Percentiles rank a stretch among this genome's conserved stretches.
phyloP scores from a whole-genome alignment of 2,113 vertebrate species.

The Megaceryle torquata region DNA sequence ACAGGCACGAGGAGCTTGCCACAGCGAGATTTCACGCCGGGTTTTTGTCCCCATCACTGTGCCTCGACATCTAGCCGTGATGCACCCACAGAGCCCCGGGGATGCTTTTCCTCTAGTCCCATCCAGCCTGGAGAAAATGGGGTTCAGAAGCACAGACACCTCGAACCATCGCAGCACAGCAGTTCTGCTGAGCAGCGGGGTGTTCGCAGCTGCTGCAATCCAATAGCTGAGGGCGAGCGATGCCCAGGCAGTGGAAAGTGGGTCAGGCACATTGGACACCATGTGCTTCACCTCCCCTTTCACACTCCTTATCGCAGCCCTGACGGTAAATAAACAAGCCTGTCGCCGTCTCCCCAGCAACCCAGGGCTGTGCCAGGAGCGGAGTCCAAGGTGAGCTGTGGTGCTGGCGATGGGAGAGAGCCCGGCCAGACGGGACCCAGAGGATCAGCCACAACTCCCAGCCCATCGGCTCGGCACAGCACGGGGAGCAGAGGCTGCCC shows the following conservation, averaged over 20 bases:
- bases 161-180: accelerated
- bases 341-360: conserved; percentile 54
- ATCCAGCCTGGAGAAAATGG: accelerated
- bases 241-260: conserved; percentile 14
- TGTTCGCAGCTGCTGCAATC: not conserved
- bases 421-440: not conserved
- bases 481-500: accelerated
- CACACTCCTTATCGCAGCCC: conserved; percentile 40
- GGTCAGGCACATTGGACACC: conserved; percentile 62
- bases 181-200: not conserved
- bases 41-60: accelerated
- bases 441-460: not conserved
- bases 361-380: not conserved
- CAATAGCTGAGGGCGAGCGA: not conserved
- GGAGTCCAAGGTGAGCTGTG: conserved; percentile 24
- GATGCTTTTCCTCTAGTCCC: not conserved
- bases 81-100: accelerated
- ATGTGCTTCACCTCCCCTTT: conserved; percentile 34
- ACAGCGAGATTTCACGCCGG: accelerated
- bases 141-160: not conserved
- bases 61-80: accelerated
- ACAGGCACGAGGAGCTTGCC: accelerated
- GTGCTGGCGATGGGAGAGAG: not conserved
- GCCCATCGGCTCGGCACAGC: accelerated
- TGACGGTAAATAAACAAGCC: conserved; percentile 52